Percentiles rank a stretch among this genome's conserved stretches.
Evolutionary conservation across 1,140 invertebrate genomes (phyloP).

Genomic region (Drosophila burlai): DNA sequence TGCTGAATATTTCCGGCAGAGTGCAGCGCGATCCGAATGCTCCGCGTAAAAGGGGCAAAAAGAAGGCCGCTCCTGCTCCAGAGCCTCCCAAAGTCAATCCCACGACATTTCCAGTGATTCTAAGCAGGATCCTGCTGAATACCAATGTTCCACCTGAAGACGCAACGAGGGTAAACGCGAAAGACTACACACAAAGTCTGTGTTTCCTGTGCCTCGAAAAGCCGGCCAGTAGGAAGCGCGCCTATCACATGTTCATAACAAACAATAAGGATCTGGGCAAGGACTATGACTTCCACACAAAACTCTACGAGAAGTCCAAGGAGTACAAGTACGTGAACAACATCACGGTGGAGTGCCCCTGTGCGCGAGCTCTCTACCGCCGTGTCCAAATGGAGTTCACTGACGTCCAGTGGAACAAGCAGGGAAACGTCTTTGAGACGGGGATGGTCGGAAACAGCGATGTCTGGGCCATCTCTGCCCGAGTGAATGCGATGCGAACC

Average conservation of each 20-base stretch:
- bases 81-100: conserved; percentile 12
- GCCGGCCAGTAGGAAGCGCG: background rate
- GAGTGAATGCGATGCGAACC: background rate
- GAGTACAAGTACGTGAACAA: conserved; percentile 23
- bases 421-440: conserved; percentile 45
- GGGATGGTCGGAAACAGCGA: background rate
- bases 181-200: conserved; percentile 3
- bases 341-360: conserved; percentile 18
- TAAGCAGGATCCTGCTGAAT: conserved; percentile 37
- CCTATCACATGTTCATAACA: conserved; percentile 45
- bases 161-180: background rate
- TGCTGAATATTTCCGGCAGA: conserved; percentile 30
- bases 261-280: background rate
- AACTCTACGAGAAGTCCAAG: conserved; percentile 35
- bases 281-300: background rate
- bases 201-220: conserved; percentile 43
- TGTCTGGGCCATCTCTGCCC: background rate
- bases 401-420: conserved; percentile 44
- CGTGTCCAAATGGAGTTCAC: conserved; percentile 23
- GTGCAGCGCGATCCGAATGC: background rate
- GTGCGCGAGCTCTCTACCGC: conserved; percentile 19
- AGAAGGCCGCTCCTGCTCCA: conserved; percentile 8
- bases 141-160: background rate
- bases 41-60: conserved; percentile 24
- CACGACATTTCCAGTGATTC: conserved; percentile 19